phyloP scores from a whole-genome alignment of 2,113 vertebrate species.

The Grammomys dolichurus region DNA sequence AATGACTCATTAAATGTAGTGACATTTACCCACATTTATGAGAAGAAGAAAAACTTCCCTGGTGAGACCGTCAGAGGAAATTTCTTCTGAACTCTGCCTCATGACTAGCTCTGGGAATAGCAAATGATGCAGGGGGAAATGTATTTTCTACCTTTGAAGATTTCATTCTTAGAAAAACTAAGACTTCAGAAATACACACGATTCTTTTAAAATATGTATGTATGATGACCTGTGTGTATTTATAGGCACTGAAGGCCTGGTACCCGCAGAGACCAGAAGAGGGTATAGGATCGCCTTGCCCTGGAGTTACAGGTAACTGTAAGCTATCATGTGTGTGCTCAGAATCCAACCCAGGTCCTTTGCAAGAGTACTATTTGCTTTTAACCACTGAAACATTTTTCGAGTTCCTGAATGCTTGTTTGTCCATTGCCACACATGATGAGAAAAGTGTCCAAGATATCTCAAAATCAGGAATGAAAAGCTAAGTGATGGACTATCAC shows the following conservation, averaged over 20 bases:
- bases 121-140: not conserved
- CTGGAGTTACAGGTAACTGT: not conserved
- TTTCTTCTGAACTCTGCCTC: not conserved
- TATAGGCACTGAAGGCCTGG: too few species aligned
- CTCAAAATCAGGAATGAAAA: slow-evolving; percentile 42
- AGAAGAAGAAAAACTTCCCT: slow-evolving; percentile 51
- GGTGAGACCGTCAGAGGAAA: not conserved
- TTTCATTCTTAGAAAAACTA: slow-evolving; percentile 48
- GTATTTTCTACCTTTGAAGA: slow-evolving; percentile 37
- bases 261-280: not conserved
- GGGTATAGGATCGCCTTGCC: too few species aligned
- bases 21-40: slow-evolving; percentile 21
- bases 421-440: not conserved
- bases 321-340: not conserved
- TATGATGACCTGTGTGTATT: not conserved
- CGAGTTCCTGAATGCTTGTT: not conserved
- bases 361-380: not conserved
- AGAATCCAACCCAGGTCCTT: not conserved
- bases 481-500: not conserved
- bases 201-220: not conserved
- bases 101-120: not conserved
- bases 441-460: not conserved
- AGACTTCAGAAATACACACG: slow-evolving; percentile 31
- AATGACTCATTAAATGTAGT: slow-evolving; percentile 57
- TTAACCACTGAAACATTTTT: not conserved